phyloP scores from a whole-genome alignment of 53 echinoderm and acorn worm species.

The Echinometra lucunter region DNA sequence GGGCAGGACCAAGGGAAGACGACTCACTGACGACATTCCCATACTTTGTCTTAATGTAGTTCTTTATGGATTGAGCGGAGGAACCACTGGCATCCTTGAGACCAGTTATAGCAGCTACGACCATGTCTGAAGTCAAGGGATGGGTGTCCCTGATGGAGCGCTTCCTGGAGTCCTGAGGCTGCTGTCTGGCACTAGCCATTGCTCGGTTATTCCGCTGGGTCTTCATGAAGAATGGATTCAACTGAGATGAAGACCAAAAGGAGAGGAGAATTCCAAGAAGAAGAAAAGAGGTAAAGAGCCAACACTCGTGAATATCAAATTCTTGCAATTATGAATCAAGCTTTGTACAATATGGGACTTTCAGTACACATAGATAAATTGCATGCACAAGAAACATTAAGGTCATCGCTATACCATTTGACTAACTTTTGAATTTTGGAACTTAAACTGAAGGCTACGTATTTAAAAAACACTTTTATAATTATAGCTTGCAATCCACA shows the following conservation, averaged over 20 bases:
- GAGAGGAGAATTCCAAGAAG: constrained; percentile 46
- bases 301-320: constrained; percentile 6
- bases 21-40: not conserved
- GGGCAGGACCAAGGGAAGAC: not conserved
- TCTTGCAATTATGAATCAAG: not conserved
- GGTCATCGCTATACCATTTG: not conserved
- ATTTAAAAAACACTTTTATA: no score
- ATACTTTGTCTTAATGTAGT: constrained; percentile 15
- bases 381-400: not conserved
- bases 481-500: no score
- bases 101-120: constrained; percentile 3
- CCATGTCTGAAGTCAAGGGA: not conserved
- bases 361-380: not conserved
- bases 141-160: not conserved
- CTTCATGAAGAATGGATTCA: not conserved
- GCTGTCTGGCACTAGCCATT: constrained; percentile 2
- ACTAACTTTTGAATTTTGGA: not conserved
- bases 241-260: constrained; percentile 26
- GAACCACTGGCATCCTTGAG: constrained; percentile 6
- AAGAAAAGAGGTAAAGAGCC: constrained; percentile 8
- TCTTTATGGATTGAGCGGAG: constrained; percentile 33
- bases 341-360: not conserved
- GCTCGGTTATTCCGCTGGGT: constrained; percentile 5
- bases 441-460: not conserved
- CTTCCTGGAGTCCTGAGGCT: constrained; percentile 8